Percentiles rank a stretch among this genome's conserved stretches.
Conservation (phyloP, 2,113 vertebrate genomes). For the Xiphophorus couchianus region DNA sequence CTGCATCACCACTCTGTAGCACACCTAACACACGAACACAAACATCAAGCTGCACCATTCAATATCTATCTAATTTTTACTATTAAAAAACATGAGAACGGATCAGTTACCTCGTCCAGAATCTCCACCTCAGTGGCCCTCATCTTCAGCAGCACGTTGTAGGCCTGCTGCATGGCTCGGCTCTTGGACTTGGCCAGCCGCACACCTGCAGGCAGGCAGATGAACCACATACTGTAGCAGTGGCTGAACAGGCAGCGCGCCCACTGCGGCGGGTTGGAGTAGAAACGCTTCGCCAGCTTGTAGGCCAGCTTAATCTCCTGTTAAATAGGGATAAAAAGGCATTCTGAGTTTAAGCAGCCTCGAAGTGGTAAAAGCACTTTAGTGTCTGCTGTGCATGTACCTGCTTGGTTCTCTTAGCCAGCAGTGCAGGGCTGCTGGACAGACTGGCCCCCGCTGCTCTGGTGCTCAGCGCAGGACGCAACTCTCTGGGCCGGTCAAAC, state of each 20-base stretch:
- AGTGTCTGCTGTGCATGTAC: slow-evolving; percentile 57
- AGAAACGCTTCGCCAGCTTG: slow-evolving; percentile 91
- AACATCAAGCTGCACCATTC: neutral
- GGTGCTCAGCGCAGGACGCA: slow-evolving; percentile 84
- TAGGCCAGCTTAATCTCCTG: slow-evolving; percentile 97
- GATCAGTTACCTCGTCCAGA: slow-evolving; percentile 87
- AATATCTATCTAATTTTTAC: neutral
- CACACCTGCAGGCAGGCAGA: slow-evolving; percentile 92
- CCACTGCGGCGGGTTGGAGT: slow-evolving; percentile 88
- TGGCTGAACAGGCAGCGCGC: slow-evolving; percentile 95
- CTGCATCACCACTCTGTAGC: slow-evolving; percentile 97
- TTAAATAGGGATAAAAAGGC: slow-evolving; percentile 6
- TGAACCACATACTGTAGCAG: slow-evolving; percentile 98
- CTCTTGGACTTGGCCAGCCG: slow-evolving; percentile 88
- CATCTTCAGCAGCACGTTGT: slow-evolving; percentile 93
- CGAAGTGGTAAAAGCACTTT: neutral
- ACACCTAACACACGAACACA: slow-evolving; percentile 82
- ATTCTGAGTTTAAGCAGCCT: neutral
- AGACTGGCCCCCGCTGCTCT: slow-evolving; percentile 82
- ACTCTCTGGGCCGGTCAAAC: slow-evolving; percentile 89
- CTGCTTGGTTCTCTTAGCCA: slow-evolving; percentile 98
- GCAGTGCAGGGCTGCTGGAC: slow-evolving; percentile 92
- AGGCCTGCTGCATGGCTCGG: slow-evolving; percentile 91
- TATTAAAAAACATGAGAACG: neutral
- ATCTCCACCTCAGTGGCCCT: slow-evolving; percentile 91